Base-by-base conservation (phyloP, 1,140 invertebrate species). In the Drosophila santomea region DNA sequence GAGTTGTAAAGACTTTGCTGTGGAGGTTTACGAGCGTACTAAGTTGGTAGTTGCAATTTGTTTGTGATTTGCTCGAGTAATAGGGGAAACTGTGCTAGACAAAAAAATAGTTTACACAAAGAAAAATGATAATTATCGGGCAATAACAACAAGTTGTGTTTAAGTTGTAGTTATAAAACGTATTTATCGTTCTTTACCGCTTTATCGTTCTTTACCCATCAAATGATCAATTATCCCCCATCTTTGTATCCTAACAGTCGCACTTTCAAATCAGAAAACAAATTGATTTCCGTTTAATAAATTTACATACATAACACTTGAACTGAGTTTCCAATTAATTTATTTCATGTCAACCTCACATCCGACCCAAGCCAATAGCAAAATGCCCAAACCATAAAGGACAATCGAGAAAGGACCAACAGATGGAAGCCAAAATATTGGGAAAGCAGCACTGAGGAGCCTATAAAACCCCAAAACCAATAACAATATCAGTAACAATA, bases 401-500 rank as follows among this genome's bases (percentile, higher is more conserved):
- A 62, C 35, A n/a, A 45, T 41, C 48, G 44, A 71, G 71, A 57
- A 58, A 71, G 68, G 67, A 71, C 51, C 43, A 28, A 11, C 52
- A 72, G 82, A 71, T 71, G 41, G 38, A 20, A 43, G 10, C 50
- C 20, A 68, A 66, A 52, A 23, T 20, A 48, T 54, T 36, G 28
- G 48, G 45, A 15, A 17, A 23, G 14, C 11, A 2, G n/a, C 4
- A 43, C 38, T 41, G 47, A 25, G 62, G 51, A 44, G 36, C 41
- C 64, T 51, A 56, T 56, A 66, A 72, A 84, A 68, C 52, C 67
- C 76, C 68, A 71, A 78, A 52, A 50, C 79, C 84, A 84, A 88
- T 89, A 89, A 84, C 80, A 89, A 89, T 88, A 84, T 80, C 84
- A 83, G 76, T 89, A 80, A 76, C 73, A 80, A 79, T 83, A 89